Base-by-base conservation (phyloP, 2,888 invertebrate species). In the Dorcus hopei region DNA sequence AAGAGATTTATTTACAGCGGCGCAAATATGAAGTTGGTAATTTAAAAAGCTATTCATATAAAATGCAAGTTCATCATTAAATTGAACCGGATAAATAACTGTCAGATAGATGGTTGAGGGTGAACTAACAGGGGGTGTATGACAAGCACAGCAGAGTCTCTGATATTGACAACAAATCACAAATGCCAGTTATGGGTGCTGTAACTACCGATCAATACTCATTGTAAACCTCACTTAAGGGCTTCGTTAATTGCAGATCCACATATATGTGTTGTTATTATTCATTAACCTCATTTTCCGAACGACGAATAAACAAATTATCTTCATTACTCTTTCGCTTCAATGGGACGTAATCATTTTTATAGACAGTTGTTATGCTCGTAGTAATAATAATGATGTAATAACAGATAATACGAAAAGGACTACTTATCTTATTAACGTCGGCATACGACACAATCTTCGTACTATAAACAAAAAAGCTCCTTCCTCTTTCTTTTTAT, bases 111-210 rank as follows among this genome's bases (percentile, higher is more conserved):
- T 54, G 42, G 54, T 59, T 57, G 45, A 52, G 61, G 62, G 58
- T 61, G 50, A 57, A 59, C 50, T 56, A 52, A 54, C 54, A 52
- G 53, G 52, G 19, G 57, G 57, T 52, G 41, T 57, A 53, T 53
- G 49, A 53, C 57, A 54, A 50, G 58, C 53, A 43, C 40, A 57
- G 52, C 52, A 52, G 51, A 48, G 57, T 61, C 66, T 68, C 66
- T 72, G 72, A 71, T 71, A 74, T 74, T 70, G 72, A 74, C 74
- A 74, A 71, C 72, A 74, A 75, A 73, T 75, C 74, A 74, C 71
- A 72, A 74, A 73, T 70, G 73, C 70, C 74, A 73, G 70, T 71
- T 65, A 70, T 70, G 66, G 67, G 63, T 66, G 67, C 67, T 63
- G 65, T 61, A 68, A 66, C 66, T 65, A 63, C 64, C 71, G 74